A percentile compares a stretch with the other conserved stretches of the same genome.
phyloP scores from a whole-genome alignment of 92 coral and sea anemone genomes.

The Scolanthus callimorphus region DNA sequence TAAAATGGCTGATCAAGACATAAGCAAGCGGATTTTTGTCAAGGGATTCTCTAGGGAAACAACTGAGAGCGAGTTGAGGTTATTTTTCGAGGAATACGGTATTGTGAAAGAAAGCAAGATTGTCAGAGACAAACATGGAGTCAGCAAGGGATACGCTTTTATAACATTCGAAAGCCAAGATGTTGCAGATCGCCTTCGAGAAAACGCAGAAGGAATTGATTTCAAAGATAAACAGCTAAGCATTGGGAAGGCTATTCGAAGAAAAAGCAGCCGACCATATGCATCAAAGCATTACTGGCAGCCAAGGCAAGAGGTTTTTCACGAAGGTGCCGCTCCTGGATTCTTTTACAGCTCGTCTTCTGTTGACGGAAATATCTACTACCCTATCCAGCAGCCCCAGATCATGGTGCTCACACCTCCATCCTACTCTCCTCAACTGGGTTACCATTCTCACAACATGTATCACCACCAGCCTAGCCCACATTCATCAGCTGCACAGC shows the following conservation, averaged over 20 bases:
- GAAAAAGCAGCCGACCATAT: constrained; percentile 76
- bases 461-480: constrained; percentile 62
- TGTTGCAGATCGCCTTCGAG: constrained; percentile 74
- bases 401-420: constrained; percentile 52
- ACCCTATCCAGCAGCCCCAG: constrained; percentile 59
- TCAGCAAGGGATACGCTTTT: constrained; percentile 95
- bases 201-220: constrained; percentile 74
- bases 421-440: constrained; percentile 64
- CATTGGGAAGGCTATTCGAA: constrained; percentile 79
- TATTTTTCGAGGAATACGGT: constrained; percentile 90
- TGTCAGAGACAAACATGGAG: constrained; percentile 93
- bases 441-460: constrained; percentile 60
- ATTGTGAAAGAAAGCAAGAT: constrained; percentile 88
- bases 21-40: constrained; percentile 88
- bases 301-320: constrained; percentile 58
- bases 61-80: constrained; percentile 87
- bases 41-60: constrained; percentile 96
- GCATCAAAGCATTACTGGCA: constrained; percentile 53
- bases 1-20: constrained; percentile 77
- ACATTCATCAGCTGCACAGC: constrained; percentile 68
- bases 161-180: constrained; percentile 97
- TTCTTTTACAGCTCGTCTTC: constrained; percentile 43
- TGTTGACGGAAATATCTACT: constrained; percentile 61
- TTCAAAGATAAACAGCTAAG: constrained; percentile 87
- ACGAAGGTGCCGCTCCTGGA: constrained; percentile 29